A percentile compares a stretch with the other conserved stretches of the same genome.
Evolutionary conservation across 2,113 vertebrate species (phyloP).

Genomic region (Clarias macrocephalus): DNA sequence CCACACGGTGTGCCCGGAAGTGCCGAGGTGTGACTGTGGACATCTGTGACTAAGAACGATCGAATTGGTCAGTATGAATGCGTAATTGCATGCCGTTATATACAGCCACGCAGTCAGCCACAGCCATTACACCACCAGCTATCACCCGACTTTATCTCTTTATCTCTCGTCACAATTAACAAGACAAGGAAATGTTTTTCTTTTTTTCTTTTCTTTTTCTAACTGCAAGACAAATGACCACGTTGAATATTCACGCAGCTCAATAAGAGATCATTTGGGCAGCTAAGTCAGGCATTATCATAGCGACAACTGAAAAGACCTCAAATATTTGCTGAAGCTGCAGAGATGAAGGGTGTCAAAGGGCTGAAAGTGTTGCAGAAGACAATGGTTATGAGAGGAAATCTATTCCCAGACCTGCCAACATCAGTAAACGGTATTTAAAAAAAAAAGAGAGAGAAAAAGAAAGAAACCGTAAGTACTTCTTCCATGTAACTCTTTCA

Average conservation of each 20-base stretch:
- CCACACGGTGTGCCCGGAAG: background rate
- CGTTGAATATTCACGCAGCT: background rate
- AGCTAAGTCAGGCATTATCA: background rate
- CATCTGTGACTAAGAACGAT: background rate
- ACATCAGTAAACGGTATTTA: background rate
- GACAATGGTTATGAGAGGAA: background rate
- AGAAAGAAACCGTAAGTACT: background rate
- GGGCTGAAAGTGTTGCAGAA: background rate
- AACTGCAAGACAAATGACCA: background rate
- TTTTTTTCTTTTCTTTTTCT: background rate
- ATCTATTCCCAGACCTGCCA: background rate
- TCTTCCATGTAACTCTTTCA: background rate
- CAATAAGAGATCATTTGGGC: background rate
- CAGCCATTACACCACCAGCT: background rate
- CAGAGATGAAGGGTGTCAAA: background rate
- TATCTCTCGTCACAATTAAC: too few relatives aligned
- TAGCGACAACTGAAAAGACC: background rate
- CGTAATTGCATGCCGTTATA: conserved; percentile 5
- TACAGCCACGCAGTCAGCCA: background rate
- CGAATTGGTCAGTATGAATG: background rate
- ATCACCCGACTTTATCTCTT: background rate
- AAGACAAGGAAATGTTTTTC: background rate
- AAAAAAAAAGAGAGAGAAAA: background rate
- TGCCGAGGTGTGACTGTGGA: background rate
- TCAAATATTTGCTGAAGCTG: background rate